Base-by-base conservation (phyloP, 2,113 vertebrate genomes). In the Nyctereutes procyonoides region DNA sequence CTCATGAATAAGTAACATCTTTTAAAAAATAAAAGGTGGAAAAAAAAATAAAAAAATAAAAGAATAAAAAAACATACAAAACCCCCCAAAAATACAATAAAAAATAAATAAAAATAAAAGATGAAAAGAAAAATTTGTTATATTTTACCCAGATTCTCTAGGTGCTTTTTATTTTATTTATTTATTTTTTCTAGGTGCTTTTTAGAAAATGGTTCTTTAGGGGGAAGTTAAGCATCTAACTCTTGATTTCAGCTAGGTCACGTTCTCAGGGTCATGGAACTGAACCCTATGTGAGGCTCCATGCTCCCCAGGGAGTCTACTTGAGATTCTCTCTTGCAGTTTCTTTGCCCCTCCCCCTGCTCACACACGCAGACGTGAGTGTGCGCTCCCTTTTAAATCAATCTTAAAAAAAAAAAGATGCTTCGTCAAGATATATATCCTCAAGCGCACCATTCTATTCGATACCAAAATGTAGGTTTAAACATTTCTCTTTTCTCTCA, bases 381-480 rank as follows among this genome's bases (percentile, higher is more conserved):
- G 65, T 1, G 3, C 16, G 4, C 65, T n/a, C 65, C 9, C 30
- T 71, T 17, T 12, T 43, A 48, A 26, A 43, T 48, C 26, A 48
- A 76, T 48, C 65, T 69, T 67, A 58, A 58, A 67, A 67, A 67
- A 6, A 15, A 43, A 48, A 74, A 24, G 22, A 28, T 15, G 24
- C 22, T 43, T 73, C 9, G 12, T 73, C 15, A n/a, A 32, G 32
- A 69, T 69, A 65, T 71, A 58, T 20, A 83, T 30, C 62, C 48
- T 86, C 51, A 87, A 55, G 16, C 26, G 26, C 30, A 79, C 35
- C 88, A 94, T 65, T 92, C 35, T 88, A 56, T 69, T 43, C 65
- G 13, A 85, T 32, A 65, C 12, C 24, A 89, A 96, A 96, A 74
- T 79, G 56, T 79, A 88, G n/a, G 35, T 88, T 65, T 87, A 76